phyloP scores from a whole-genome alignment of 2,888 invertebrate genomes.

The Spatulosminthurus flaviceps region DNA sequence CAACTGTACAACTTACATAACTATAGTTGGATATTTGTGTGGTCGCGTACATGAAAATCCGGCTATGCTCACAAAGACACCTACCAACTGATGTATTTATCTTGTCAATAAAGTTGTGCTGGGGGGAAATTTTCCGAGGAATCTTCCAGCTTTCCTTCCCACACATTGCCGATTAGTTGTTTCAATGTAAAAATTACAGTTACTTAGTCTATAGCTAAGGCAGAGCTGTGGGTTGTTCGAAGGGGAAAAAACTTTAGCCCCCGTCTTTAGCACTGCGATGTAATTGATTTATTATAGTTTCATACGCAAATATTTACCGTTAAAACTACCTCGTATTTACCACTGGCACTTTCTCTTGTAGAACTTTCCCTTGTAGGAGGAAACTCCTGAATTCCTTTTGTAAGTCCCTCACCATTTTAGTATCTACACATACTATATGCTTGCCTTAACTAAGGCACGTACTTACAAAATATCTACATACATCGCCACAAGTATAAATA shows the following conservation, averaged over 20 bases:
- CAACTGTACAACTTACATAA: too few relatives aligned
- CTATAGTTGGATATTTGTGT: too few relatives aligned
- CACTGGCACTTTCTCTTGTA: neutral
- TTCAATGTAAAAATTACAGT: neutral
- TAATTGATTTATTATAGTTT: constrained; percentile 45
- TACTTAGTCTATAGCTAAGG: neutral
- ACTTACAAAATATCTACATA: too few relatives aligned
- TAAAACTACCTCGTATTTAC: constrained; percentile 27
- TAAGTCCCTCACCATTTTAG: too few relatives aligned
- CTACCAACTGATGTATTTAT: constrained; percentile 34
- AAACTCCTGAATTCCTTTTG: too few relatives aligned
- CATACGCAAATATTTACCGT: constrained; percentile 39
- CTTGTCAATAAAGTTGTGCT: constrained; percentile 43
- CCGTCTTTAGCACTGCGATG: constrained; percentile 25
- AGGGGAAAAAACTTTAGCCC: neutral
- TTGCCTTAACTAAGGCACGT: too few relatives aligned
- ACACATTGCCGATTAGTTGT: constrained; percentile 12
- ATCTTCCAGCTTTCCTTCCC: neutral
- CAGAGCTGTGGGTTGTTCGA: neutral
- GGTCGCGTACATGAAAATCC: too few relatives aligned
- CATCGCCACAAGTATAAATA: too few relatives aligned
- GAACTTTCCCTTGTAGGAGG: too few relatives aligned
- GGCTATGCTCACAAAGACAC: neutral
- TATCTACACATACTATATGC: too few relatives aligned
- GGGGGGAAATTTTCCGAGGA: constrained; percentile 5